phyloP scores from a whole-genome alignment of 2,113 vertebrate genomes.

The Psittacara wagleri region DNA sequence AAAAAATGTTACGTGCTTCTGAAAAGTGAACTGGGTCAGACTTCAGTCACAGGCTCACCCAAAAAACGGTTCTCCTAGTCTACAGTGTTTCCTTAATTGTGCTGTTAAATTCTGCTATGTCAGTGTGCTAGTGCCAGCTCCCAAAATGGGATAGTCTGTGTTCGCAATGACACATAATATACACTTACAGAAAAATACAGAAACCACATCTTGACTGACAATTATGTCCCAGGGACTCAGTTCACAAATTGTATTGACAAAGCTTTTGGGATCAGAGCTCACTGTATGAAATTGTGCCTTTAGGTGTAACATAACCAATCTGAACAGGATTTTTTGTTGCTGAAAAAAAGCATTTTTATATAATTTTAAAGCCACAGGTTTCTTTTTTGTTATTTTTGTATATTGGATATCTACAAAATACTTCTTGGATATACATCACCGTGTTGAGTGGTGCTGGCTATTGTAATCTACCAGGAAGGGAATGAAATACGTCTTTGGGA shows the following conservation, averaged over 20 bases:
- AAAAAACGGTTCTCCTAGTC: conserved; percentile 1
- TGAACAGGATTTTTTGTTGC: background rate
- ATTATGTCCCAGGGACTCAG: background rate
- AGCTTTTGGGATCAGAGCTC: background rate
- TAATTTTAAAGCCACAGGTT: background rate
- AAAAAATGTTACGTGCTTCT: conserved; percentile 9
- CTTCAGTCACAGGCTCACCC: background rate
- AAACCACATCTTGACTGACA: background rate
- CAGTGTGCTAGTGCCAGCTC: background rate
- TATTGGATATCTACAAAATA: background rate
- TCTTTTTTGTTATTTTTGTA: background rate
- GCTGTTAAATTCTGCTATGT: background rate
- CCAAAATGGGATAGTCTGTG: background rate
- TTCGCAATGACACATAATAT: background rate
- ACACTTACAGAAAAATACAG: background rate
- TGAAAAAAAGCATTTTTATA: background rate
- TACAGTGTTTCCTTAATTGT: conserved; percentile 17
- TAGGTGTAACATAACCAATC: background rate
- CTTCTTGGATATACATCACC: background rate
- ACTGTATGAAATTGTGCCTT: background rate
- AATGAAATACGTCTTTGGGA: background rate
- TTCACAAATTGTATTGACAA: background rate
- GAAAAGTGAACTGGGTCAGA: background rate
- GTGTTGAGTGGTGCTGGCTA: background rate
- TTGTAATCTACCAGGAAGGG: background rate